Evolutionary conservation across 2,888 invertebrate genomes (phyloP).

Genomic region (Protophormia terraenovae): DNA sequence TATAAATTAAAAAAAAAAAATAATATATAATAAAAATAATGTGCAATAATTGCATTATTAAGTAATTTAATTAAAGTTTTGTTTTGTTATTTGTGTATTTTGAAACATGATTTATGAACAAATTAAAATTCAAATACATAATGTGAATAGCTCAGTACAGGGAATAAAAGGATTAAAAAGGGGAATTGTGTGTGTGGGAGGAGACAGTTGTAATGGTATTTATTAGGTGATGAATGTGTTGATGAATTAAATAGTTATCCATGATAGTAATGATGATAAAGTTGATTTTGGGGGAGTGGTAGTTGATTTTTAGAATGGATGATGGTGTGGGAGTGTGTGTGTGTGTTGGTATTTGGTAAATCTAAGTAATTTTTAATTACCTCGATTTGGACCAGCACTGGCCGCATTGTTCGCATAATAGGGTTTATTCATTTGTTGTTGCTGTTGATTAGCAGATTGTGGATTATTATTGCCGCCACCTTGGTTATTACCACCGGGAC

Average conservation of each 20-base stretch:
- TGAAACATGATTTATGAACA: slow-evolving; percentile 58
- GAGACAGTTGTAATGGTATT: not conserved
- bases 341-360: slow-evolving; percentile 22
- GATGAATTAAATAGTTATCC: too few relatives aligned
- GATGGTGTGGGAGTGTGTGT: not conserved
- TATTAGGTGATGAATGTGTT: not conserved
- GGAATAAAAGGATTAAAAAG: not conserved
- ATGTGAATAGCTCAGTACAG: not conserved
- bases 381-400: slow-evolving; percentile 74
- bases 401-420: slow-evolving; percentile 78
- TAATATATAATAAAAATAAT: slow-evolving; percentile 52
- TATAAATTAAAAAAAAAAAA: slow-evolving; percentile 69
- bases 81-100: slow-evolving; percentile 49
- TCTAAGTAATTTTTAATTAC: slow-evolving; percentile 76
- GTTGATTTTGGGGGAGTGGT: not conserved
- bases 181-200: not conserved
- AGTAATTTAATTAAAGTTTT: slow-evolving; percentile 66
- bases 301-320: not conserved
- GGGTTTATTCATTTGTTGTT: slow-evolving; percentile 78
- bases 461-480: slow-evolving; percentile 71
- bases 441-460: slow-evolving; percentile 68
- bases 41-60: slow-evolving; percentile 64
- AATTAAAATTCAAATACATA: slow-evolving; percentile 48
- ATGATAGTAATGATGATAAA: not conserved
- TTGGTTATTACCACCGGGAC: slow-evolving; percentile 74